Base-by-base conservation (phyloP, 2,888 invertebrate genomes). In the Synanthedon tipuliformis region DNA sequence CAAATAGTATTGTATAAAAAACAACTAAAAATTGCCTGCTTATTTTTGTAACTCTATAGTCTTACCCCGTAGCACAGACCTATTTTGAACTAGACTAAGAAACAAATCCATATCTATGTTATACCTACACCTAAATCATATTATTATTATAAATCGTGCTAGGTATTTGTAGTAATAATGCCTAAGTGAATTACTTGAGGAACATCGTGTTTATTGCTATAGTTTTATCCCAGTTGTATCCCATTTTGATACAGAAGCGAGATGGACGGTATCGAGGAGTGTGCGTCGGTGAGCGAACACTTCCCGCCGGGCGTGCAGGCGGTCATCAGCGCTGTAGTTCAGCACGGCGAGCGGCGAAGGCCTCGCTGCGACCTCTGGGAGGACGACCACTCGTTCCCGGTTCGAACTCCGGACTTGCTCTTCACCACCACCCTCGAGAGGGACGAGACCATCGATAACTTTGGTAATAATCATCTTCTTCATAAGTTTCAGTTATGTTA, bases 371-470 rank as follows among this genome's bases (percentile, higher is more conserved):
- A 93, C 1, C 92, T 94, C 1, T 95, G 95, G 95, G 88, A 92
- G 53, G 90, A 92, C 10, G 92, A 92, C 66, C 90, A 90, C 60
- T 89, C 90, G 0, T 85, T 81, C 62, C 70, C 81, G 1, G 64
- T 82, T 0, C 62, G 88, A 15, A 81, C 83, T 1, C 81, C 81
- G 0, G 85, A 89, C 57, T 86, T 92, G 0, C 78, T 96, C 1
- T 96, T 96, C 74, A 91, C 92, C 4, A 92, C 94, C 0, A 91
- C 92, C 53, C 75, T 95, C 53, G 96, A 96, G 73, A 92, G 92
- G 78, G 94, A 94, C 57, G 95, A 95, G 75, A 92, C 93, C 65
- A 88, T 94, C 27, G 95, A 95, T 65, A 94, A 94, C 71, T 95
- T 95, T 72, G 93, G 94, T 93, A 69, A 81, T 69, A 23, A 10